Evolutionary conservation across 2,797 vertebrate genomes (phyloP).

Genomic region (Limnodromus scolopaceus): DNA sequence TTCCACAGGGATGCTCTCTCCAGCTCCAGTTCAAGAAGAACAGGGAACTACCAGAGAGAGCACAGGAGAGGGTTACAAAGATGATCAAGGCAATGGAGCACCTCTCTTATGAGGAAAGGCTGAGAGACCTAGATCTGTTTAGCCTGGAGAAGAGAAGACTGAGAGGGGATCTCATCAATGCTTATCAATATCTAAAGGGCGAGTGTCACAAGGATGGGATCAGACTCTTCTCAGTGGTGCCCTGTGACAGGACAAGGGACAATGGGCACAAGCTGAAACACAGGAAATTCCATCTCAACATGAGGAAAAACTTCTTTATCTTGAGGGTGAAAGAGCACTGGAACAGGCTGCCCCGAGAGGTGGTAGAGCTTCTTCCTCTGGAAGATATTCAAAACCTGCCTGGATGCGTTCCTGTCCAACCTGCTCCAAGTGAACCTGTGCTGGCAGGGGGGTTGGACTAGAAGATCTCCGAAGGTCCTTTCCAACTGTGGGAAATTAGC

Average conservation of each 20-base stretch:
- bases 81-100: background rate
- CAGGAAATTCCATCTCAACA: background rate
- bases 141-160: background rate
- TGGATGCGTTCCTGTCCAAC: background rate
- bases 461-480: background rate
- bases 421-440: background rate
- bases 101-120: background rate
- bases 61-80: background rate
- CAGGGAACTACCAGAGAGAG: background rate
- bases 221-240: background rate
- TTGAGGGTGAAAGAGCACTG: background rate
- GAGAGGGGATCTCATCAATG: background rate
- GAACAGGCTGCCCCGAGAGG: background rate
- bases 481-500: too few relatives aligned
- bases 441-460: background rate
- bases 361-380: background rate
- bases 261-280: background rate
- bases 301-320: background rate
- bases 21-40: background rate
- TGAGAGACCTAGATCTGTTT: background rate
- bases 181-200: background rate
- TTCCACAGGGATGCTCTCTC: rapidly evolving
- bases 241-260: background rate
- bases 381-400: background rate
- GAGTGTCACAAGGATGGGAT: background rate